phyloP scores from a whole-genome alignment of 2,113 vertebrate genomes.

The Pedetes capensis region DNA sequence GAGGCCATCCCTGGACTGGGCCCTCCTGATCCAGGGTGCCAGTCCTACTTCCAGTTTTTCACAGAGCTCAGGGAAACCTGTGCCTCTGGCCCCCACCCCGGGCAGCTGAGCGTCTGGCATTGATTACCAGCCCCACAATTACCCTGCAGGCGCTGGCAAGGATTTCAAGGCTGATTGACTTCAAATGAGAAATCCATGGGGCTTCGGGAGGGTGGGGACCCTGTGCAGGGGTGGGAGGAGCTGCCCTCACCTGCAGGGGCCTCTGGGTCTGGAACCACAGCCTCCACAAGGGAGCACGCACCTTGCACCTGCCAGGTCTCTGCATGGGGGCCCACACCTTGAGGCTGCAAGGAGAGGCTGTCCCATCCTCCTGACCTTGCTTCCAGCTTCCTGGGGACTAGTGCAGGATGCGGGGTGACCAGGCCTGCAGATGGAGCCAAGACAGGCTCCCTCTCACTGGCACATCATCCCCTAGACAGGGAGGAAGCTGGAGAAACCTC shows the following conservation, averaged over 20 bases:
- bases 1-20: neutral
- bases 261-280: neutral
- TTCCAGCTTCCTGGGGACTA: neutral
- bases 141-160: slow-evolving; percentile 69
- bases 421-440: neutral
- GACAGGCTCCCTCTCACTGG: neutral
- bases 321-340: neutral
- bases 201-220: slow-evolving; percentile 55
- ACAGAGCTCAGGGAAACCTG: neutral
- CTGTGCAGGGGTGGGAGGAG: neutral
- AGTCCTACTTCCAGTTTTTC: neutral
- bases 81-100: neutral
- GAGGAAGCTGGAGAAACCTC: neutral
- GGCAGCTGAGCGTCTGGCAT: slow-evolving; percentile 70
- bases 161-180: slow-evolving; percentile 84
- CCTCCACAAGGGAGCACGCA: neutral
- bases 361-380: neutral
- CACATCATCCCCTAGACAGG: neutral
- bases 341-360: neutral
- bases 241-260: neutral
- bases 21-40: neutral
- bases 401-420: neutral
- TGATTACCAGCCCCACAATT: slow-evolving; percentile 80
- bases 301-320: too few species aligned
- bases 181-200: slow-evolving; percentile 85